These are phyloP conservation scores for Psittacus erithacus DNA, from an alignment of 2,113 vertebrate genomes.

Conservation along the genomic window DNA sequence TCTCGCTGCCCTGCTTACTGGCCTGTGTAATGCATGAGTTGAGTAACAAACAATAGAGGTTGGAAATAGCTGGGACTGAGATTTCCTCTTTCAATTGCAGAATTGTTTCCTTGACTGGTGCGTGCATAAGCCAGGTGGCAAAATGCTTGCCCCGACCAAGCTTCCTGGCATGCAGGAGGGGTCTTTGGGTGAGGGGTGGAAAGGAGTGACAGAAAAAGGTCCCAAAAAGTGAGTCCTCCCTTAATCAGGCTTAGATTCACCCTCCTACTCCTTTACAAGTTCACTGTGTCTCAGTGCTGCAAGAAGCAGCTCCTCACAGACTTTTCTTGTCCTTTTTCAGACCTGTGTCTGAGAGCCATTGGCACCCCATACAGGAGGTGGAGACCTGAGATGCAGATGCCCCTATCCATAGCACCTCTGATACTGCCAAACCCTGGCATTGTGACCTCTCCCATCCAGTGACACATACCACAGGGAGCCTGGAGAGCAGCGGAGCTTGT, in stretches of 20 bases:
- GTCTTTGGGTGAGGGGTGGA: neutral
- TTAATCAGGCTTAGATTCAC: neutral
- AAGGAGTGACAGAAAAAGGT: neutral
- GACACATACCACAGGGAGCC: neutral
- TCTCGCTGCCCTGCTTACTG: conserved; percentile 33
- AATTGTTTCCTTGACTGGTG: conserved; percentile 65
- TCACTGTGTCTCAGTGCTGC: neutral
- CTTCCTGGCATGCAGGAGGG: conserved; percentile 23
- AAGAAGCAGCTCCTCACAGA: neutral
- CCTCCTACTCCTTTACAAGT: neutral
- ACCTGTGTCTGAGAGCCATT: neutral
- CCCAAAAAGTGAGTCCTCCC: neutral
- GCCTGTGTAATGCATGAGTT: conserved; percentile 41
- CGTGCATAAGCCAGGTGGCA: conserved; percentile 57
- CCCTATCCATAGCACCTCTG: neutral
- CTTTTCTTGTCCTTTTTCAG: neutral
- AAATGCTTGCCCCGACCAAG: neutral
- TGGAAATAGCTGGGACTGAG: conserved; percentile 52
- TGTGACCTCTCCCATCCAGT: neutral
- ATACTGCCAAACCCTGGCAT: neutral
- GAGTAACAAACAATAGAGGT: conserved; percentile 65
- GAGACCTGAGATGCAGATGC: neutral
- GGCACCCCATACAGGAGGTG: rapidly evolving
- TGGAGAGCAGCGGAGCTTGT: neutral
- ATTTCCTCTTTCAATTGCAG: conserved; percentile 68